A percentile compares a stretch with the other conserved stretches of the same genome.
phyloP scores from a whole-genome alignment of 2,797 vertebrate species.

The Sebastes hubbsi region DNA sequence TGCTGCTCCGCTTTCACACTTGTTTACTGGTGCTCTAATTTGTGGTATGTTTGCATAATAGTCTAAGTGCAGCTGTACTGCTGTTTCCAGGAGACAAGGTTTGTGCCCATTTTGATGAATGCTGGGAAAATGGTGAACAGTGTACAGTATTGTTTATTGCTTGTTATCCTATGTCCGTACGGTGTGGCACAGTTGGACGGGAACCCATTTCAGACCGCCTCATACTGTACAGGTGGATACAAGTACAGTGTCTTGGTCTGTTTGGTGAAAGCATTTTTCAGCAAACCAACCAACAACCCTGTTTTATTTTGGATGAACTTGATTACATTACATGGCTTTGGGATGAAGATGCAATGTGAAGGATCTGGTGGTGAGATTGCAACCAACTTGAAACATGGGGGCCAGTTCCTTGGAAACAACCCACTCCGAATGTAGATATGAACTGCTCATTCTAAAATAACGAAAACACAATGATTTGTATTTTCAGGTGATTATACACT shows the following conservation, averaged over 20 bases:
- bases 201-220: not conserved
- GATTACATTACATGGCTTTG: not conserved
- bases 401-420: not conserved
- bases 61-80: not conserved
- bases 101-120: not conserved
- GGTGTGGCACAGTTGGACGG: not conserved
- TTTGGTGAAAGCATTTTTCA: not conserved
- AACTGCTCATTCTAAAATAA: not conserved
- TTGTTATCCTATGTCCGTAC: not conserved
- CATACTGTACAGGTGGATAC: not conserved
- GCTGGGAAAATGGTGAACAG: not conserved
- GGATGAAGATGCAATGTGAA: not conserved
- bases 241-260: not conserved
- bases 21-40: not conserved
- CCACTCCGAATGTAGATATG: fast-evolving
- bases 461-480: not conserved
- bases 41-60: not conserved
- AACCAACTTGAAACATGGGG: not conserved
- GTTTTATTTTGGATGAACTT: not conserved
- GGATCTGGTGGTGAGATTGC: not conserved
- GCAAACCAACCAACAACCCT: not conserved
- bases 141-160: not conserved
- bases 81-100: not conserved
- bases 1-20: not conserved
- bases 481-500: no score